Evolutionary conservation across 2,797 vertebrate species (phyloP).

Genomic region (Sylvilagus floridanus): DNA sequence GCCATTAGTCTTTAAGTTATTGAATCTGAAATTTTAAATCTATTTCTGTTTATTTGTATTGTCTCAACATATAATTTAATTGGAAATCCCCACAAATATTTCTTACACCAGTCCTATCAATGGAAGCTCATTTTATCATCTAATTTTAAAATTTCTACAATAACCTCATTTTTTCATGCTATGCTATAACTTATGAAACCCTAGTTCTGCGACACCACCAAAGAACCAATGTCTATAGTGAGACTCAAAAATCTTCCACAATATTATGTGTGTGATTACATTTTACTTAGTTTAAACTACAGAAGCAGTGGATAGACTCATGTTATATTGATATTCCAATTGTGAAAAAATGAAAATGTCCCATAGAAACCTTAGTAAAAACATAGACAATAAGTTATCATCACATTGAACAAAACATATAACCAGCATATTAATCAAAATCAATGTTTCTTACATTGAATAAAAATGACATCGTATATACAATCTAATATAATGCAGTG

Average conservation of each 20-base stretch:
- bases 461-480: not conserved
- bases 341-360: not conserved
- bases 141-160: not conserved
- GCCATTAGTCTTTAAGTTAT: not conserved
- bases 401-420: not conserved
- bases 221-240: not conserved
- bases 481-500: not conserved
- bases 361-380: not conserved
- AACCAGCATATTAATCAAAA: not conserved
- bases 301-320: not conserved
- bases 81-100: not conserved
- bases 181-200: not conserved
- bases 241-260: not conserved
- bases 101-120: not conserved
- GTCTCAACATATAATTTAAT: not conserved
- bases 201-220: too few species aligned
- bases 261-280: not conserved
- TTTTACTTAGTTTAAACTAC: not conserved
- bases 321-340: not conserved
- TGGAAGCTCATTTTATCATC: not conserved
- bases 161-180: not conserved
- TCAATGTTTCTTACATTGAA: not conserved
- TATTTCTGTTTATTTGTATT: not conserved
- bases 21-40: not conserved
- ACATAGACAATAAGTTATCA: not conserved